Percentiles rank a stretch among this genome's conserved stretches.
These are phyloP conservation scores for Polia nebulosa DNA, from an alignment of 2,888 invertebrate species.

Conservation along the genomic window DNA sequence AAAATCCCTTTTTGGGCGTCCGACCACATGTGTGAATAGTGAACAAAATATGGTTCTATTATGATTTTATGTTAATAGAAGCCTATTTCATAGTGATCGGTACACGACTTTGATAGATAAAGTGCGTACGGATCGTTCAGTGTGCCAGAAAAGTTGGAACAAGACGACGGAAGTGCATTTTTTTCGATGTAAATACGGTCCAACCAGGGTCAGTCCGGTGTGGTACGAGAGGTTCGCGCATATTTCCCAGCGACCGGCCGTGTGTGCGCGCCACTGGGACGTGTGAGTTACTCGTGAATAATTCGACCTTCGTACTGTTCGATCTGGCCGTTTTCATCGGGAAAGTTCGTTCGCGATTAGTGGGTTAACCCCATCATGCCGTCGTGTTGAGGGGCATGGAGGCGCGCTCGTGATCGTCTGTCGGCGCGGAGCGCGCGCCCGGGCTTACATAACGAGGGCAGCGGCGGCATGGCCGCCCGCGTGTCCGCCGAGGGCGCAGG, in stretches of 20 bases:
- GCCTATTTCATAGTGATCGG: conserved; percentile 80
- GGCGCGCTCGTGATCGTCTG: conserved; percentile 91
- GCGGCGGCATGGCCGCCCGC: conserved; percentile 91
- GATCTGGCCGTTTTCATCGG: conserved; percentile 78
- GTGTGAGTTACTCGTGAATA: conserved; percentile 74
- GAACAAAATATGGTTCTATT: conserved; percentile 89
- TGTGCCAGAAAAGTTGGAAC: conserved; percentile 84
- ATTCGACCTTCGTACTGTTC: conserved; percentile 83
- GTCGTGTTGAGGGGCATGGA: conserved; percentile 89
- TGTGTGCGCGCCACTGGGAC: conserved; percentile 74
- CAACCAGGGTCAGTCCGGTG: conserved; percentile 89
- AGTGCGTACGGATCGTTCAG: conserved; percentile 82
- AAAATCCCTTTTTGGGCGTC: conserved; percentile 93
- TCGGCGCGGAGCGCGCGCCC: conserved; percentile 91
- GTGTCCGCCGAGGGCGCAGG: conserved; percentile 90
- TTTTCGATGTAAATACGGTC: conserved; percentile 90
- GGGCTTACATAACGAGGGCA: conserved; percentile 90
- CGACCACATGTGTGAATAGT: conserved; percentile 92
- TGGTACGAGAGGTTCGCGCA: conserved; percentile 83
- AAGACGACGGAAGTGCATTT: conserved; percentile 88
- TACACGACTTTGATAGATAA: conserved; percentile 79
- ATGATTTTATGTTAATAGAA: conserved; percentile 83
- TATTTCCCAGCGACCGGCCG: conserved; percentile 79
- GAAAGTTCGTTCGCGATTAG: conserved; percentile 81
- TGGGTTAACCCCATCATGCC: conserved; percentile 88